A percentile compares a stretch with the other conserved stretches of the same genome.
Conservation (phyloP, 2,113 vertebrate species). For the Sula dactylatra region DNA sequence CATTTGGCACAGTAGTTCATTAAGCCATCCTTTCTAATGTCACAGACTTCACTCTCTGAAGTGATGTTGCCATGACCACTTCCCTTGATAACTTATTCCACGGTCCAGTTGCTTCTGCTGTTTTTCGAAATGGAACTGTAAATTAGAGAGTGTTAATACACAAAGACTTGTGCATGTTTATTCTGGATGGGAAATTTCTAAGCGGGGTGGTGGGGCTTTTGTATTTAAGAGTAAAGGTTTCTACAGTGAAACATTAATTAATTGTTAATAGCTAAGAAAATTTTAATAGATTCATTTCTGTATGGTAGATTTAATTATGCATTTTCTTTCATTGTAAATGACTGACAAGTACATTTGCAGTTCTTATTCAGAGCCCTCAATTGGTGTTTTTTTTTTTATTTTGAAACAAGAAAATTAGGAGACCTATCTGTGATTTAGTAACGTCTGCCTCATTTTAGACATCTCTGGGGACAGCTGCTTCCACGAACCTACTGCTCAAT, state of each 20-base stretch:
- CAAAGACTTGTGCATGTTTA: background rate
- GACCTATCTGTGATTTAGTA: background rate
- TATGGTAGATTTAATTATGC: background rate
- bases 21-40: conserved; percentile 37
- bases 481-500: background rate
- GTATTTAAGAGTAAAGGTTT: background rate
- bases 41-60: conserved; percentile 37
- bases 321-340: background rate
- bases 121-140: background rate
- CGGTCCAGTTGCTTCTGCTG: conserved; percentile 18
- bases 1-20: conserved; percentile 37
- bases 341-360: background rate
- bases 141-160: background rate
- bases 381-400: background rate
- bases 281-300: background rate
- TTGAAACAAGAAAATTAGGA: background rate
- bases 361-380: background rate
- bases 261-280: background rate
- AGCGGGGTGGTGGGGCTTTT: background rate
- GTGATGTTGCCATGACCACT: conserved; percentile 63
- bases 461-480: background rate
- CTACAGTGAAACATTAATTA: background rate
- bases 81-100: conserved; percentile 62
- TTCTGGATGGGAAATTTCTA: background rate
- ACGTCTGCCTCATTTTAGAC: background rate